Base-by-base conservation (phyloP, 2,797 vertebrate genomes). In the Microctenopoma stevenorrisi region DNA sequence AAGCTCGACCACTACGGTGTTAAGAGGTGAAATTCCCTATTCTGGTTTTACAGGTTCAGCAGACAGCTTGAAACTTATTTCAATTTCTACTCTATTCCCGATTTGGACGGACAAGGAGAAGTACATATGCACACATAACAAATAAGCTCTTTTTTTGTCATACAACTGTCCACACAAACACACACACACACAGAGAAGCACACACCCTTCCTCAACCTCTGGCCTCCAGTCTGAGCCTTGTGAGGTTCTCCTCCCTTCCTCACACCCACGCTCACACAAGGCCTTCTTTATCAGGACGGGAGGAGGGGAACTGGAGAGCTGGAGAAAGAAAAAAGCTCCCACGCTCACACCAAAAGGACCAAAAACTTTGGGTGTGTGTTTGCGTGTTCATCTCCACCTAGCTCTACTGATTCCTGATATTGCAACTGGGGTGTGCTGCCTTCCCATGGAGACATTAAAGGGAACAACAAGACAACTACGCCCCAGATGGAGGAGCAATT, bases 201-300 rank as follows among this genome's bases (percentile, higher is more conserved):
- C 76, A 83, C 79, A 81, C 74, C 58, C 83, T 72, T 68, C 67
- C 16, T 76, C 81, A 78, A 87, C 84, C 88, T 85, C 81, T 81
- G 83, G 76, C 88, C 87, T 86, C 75, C 69, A 65, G 72, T 76
- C 76, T 59, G 71, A 77, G 81, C 68, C 81, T 68, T 79, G 72
- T 68, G 74, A 89, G 82, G 53, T 62, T 84, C 79, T 89, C 83
- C 80, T 87, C 85, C 83, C 85, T 82, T 86, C 82, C 78, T 75
- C 68, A 86, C 88, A 78, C 90, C 88, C 89, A 88, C 85, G 46
- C 82, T 70, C 85, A 62, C 83, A 92, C 88, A 90, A 90, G 82
- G 88, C 65, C 57, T 68, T 64, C 87, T 92, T 90, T 92, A 91
- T 91, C 88, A 76, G 60, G 81, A 52, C 33, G 62, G 79, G 86